phyloP scores from a whole-genome alignment of 2,113 vertebrate species.

The Pongo pygmaeus region DNA sequence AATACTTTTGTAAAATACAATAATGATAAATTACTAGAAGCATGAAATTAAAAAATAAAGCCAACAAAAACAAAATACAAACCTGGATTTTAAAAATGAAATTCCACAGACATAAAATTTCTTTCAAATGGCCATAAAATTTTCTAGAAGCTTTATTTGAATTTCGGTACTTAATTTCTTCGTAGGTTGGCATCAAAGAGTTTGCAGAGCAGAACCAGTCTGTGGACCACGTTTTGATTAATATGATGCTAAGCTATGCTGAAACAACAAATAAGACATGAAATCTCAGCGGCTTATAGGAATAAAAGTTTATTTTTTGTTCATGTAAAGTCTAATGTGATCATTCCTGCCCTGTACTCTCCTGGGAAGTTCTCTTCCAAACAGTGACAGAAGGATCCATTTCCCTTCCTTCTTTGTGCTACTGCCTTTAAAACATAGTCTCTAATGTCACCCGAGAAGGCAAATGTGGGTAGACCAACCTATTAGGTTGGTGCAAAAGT shows the following conservation, averaged over 20 bases:
- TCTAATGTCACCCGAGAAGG: neutral
- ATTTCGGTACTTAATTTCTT: constrained; percentile 30
- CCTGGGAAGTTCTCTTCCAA: neutral
- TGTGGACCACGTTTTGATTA: neutral
- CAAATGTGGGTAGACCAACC: neutral
- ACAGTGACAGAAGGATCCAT: neutral
- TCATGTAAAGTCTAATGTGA: neutral
- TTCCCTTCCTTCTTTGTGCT: neutral
- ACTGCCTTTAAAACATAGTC: neutral
- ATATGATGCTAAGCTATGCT: neutral
- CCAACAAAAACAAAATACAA: neutral
- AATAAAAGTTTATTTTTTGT: neutral
- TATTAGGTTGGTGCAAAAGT: neutral
- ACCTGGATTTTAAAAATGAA: neutral
- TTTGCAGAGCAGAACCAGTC: neutral
- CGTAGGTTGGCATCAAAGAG: neutral
- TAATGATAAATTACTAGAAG: constrained; percentile 2
- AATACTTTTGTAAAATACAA: constrained; percentile 18
- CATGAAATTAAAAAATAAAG: constrained; percentile 10
- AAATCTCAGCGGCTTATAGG: neutral
- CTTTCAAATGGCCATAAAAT: neutral
- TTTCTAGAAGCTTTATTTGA: neutral
- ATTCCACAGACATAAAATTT: neutral
- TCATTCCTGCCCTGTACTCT: neutral
- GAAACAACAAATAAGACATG: neutral